Evolutionary conservation across 2,888 invertebrate species (phyloP).

Genomic region (Asteroscopus sphinx): DNA sequence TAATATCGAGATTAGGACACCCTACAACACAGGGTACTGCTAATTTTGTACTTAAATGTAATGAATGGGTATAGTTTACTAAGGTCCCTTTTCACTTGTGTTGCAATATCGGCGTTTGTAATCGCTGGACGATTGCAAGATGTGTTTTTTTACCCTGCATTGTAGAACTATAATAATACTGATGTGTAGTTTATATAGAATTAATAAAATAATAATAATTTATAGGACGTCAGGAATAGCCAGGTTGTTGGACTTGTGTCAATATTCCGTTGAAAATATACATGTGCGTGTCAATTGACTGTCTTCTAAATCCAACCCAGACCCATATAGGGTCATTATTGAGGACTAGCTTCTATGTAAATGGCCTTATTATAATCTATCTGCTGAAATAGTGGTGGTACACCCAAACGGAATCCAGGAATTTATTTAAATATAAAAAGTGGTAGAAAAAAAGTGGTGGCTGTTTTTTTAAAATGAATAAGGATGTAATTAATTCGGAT

Average conservation of each 20-base stretch:
- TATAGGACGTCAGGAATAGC: slow-evolving; percentile 17
- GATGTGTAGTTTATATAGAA: slow-evolving; percentile 14
- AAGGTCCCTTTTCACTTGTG: slow-evolving; percentile 26
- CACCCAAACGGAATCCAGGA: too few species aligned
- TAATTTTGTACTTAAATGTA: slow-evolving; percentile 56
- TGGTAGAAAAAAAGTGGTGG: too few species aligned
- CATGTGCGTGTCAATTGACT: slow-evolving; percentile 37
- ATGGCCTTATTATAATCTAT: slow-evolving; percentile 18
- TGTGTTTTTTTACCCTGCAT: slow-evolving; percentile 16
- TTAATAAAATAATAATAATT: slow-evolving; percentile 31
- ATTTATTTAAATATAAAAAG: too few species aligned
- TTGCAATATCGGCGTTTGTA: slow-evolving; percentile 28
- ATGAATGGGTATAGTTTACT: slow-evolving; percentile 24
- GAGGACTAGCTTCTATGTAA: slow-evolving; percentile 20
- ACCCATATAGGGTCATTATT: slow-evolving; percentile 6
- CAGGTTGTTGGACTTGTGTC: slow-evolving; percentile 19
- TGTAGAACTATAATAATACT: slow-evolving; percentile 18
- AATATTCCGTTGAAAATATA: slow-evolving; percentile 39
- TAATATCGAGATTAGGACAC: slow-evolving; percentile 38
- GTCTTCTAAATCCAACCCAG: slow-evolving; percentile 28
- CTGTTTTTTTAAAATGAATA: too few species aligned
- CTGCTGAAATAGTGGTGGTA: too few species aligned
- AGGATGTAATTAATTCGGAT: too few species aligned
- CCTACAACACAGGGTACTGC: slow-evolving; percentile 34
- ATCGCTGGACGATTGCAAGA: slow-evolving; percentile 45